phyloP scores from a whole-genome alignment of 1,140 invertebrate genomes.

The Pseudoatta argentina region DNA sequence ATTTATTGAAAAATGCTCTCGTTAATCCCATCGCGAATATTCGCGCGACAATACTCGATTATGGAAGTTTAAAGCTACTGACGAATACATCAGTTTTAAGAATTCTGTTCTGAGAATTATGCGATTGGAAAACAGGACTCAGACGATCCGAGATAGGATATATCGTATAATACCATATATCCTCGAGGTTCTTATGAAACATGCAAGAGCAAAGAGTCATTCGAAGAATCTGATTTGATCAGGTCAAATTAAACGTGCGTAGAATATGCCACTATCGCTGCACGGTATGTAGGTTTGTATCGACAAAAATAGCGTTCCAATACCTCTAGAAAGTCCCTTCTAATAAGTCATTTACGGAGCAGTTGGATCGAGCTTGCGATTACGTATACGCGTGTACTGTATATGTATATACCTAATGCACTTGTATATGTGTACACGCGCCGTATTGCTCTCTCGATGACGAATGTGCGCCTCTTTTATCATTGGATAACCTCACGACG shows the following conservation, averaged over 20 bases:
- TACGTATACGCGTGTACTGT: neutral
- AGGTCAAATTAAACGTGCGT: slow-evolving; percentile 64
- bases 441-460: neutral
- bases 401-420: neutral
- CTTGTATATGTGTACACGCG: too few species aligned
- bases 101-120: neutral
- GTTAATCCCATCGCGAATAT: neutral
- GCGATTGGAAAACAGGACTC: neutral
- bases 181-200: neutral
- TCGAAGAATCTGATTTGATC: slow-evolving; percentile 68
- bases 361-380: neutral
- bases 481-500: slow-evolving; percentile 32
- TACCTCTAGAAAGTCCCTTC: slow-evolving; percentile 78
- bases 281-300: slow-evolving; percentile 17
- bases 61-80: too few species aligned
- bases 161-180: too few species aligned
- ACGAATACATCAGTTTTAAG: neutral
- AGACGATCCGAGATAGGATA: too few species aligned
- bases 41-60: neutral
- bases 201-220: neutral
- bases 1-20: neutral
- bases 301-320: slow-evolving; percentile 84
- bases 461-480: slow-evolving; percentile 15
- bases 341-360: slow-evolving; percentile 55
- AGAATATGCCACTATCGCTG: neutral